Conservation (phyloP, 2,888 invertebrate species). For the Pristionchus japonicus region DNA sequence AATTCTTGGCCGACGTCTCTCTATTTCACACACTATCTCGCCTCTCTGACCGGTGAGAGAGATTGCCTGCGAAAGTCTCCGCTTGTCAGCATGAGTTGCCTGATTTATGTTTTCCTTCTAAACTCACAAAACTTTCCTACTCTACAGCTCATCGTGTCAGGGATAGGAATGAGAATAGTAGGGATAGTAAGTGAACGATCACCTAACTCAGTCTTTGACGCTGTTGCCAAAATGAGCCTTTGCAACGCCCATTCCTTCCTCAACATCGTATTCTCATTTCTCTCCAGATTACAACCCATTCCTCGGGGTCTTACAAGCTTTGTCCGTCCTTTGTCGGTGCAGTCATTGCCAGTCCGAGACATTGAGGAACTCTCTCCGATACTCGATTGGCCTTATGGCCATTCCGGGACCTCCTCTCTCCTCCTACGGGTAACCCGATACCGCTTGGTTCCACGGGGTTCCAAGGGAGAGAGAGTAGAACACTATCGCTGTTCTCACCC, state of each 20-base stretch:
- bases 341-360: background rate
- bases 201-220: too few species aligned
- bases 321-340: slow-evolving; percentile 26
- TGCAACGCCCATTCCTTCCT: background rate
- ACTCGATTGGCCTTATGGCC: slow-evolving; percentile 16
- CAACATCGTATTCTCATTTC: background rate
- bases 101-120: background rate
- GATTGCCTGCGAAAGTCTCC: too few species aligned
- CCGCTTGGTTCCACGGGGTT: background rate
- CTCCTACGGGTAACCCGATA: background rate
- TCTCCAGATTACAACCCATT: slow-evolving; percentile 24
- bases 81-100: background rate
- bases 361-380: background rate
- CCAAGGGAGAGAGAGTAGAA: background rate
- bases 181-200: too few species aligned
- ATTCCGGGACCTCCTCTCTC: slow-evolving; percentile 14
- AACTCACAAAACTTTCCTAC: too few species aligned
- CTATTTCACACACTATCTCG: too few species aligned
- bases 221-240: background rate
- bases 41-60: too few species aligned
- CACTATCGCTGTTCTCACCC: too few species aligned
- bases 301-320: slow-evolving; percentile 7
- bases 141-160: too few species aligned
- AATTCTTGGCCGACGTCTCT: too few species aligned
- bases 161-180: too few species aligned